phyloP scores from a whole-genome alignment of 2,888 invertebrate species.

The Rhagophthalmus giganteus region DNA sequence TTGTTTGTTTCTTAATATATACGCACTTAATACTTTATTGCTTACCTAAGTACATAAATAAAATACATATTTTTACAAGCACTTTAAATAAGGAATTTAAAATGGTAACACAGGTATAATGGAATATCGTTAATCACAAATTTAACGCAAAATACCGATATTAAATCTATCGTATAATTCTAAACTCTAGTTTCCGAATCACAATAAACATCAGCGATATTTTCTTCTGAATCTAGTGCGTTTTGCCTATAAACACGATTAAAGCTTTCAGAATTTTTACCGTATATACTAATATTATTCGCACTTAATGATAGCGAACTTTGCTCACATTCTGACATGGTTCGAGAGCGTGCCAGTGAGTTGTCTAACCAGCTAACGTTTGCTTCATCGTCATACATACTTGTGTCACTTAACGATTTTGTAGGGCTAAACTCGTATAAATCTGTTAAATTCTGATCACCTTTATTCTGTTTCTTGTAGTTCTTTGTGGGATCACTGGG shows the following conservation, averaged over 20 bases:
- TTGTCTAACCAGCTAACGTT: conserved; percentile 14
- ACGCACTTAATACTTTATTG: no score
- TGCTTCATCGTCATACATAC: conserved; percentile 11
- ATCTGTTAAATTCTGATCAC: conserved; percentile 2
- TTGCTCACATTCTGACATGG: conserved; percentile 44
- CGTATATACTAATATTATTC: conserved; percentile 46
- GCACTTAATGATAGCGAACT: conserved; percentile 30
- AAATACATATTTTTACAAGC: no score
- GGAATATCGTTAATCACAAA: no score
- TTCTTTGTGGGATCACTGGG: conserved; percentile 20
- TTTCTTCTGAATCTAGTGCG: conserved; percentile 49
- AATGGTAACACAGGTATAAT: no score
- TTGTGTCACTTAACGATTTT: conserved; percentile 13
- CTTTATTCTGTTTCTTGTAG: conserved; percentile 3
- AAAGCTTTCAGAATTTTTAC: conserved; percentile 43
- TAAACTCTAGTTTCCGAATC: conserved; percentile 39
- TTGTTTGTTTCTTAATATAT: background rate
- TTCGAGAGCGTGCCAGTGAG: conserved; percentile 36
- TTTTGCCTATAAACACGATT: conserved; percentile 49
- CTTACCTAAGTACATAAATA: no score
- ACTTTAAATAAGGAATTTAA: no score
- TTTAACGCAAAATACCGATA: no score
- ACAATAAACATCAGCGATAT: conserved; percentile 47
- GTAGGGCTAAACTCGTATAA: conserved; percentile 18
- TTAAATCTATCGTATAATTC: no score